These are phyloP conservation scores for Oreochromis mossambicus DNA, from an alignment of 2,797 vertebrate species.

Conservation along the genomic window DNA sequence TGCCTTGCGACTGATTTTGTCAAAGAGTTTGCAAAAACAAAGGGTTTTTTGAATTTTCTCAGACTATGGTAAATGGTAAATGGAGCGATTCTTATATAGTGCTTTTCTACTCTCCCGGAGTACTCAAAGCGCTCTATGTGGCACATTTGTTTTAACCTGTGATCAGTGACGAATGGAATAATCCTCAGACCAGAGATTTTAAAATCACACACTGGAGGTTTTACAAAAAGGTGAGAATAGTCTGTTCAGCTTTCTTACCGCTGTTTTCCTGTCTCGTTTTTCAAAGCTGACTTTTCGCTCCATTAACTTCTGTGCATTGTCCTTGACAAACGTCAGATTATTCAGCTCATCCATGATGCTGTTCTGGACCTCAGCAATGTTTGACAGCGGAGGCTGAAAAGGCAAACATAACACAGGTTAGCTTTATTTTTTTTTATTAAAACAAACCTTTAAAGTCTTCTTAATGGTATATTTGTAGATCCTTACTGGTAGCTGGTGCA, in stretches of 20 bases:
- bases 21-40: neutral
- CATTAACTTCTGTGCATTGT: conserved; percentile 85
- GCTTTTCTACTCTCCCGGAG: no score
- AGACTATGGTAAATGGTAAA: neutral
- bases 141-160: neutral
- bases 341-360: conserved; percentile 89
- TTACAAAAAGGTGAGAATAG: neutral
- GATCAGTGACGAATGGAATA: neutral
- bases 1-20: neutral
- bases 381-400: conserved; percentile 79
- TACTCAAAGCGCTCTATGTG: neutral
- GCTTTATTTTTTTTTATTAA: neutral
- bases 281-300: conserved; percentile 96
- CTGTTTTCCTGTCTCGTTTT: conserved; percentile 75
- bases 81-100: no score
- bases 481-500: conserved; percentile 81
- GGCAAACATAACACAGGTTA: neutral
- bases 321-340: conserved; percentile 88
- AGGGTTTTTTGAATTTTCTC: neutral
- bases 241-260: conserved; percentile 44
- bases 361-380: conserved; percentile 86
- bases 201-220: neutral
- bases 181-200: neutral
- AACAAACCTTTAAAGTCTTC: neutral
- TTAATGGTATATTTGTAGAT: neutral